Conservation (phyloP, 2,888 invertebrate species). For the Drosophila fungiperda region DNA sequence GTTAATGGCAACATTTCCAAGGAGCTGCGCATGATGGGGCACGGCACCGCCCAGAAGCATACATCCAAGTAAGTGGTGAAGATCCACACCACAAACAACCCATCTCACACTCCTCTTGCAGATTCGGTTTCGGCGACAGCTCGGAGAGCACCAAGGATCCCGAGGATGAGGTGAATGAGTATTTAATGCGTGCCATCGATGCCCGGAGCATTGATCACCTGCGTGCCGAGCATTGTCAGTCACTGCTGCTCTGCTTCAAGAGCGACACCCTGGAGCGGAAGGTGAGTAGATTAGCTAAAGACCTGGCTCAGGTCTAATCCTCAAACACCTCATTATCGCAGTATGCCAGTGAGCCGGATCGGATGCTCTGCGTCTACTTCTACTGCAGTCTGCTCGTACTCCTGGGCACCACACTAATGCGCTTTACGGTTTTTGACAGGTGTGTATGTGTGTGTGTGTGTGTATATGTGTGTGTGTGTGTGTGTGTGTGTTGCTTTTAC, state of each 20-base stretch:
- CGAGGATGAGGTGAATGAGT: conserved; percentile 98
- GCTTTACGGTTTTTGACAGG: conserved; percentile 89
- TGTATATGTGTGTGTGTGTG: conserved; percentile 86
- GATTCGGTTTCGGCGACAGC: conserved; percentile 90
- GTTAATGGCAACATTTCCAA: conserved; percentile 93
- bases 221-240: conserved; percentile 94
- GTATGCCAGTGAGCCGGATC: conserved; percentile 93
- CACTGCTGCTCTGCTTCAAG: conserved; percentile 93
- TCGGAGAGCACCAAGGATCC: conserved; percentile 90
- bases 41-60: conserved; percentile 91
- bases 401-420: conserved; percentile 89
- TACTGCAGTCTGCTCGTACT: conserved; percentile 92
- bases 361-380: conserved; percentile 94
- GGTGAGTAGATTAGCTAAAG: conserved; percentile 85
- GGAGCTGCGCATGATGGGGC: conserved; percentile 96
- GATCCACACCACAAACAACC: not conserved
- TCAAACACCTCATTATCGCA: conserved; percentile 77
- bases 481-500: conserved; percentile 85
- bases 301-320: not conserved
- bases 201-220: conserved; percentile 96
- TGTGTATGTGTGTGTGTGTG: conserved; percentile 87
- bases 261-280: conserved; percentile 92
- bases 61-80: conserved; percentile 86
- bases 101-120: conserved; percentile 71
- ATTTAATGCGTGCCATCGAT: conserved; percentile 97